These are phyloP conservation scores for Danaus melanippus DNA, from an alignment of 1,140 invertebrate genomes.

Conservation along the genomic window DNA sequence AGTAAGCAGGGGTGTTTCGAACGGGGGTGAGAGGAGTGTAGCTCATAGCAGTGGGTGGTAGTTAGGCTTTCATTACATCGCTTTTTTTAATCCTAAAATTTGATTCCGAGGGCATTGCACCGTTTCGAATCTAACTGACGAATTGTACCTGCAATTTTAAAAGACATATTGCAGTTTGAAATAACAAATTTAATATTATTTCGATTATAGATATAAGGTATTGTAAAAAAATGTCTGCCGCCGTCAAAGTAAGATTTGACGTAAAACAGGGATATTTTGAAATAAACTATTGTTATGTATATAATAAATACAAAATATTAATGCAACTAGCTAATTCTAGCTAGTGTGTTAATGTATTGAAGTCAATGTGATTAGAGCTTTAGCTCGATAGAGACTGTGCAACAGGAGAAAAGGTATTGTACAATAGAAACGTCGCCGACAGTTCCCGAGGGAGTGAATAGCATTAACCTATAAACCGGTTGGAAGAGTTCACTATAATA, in stretches of 20 bases:
- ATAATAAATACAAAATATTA: no score
- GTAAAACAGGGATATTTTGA: no score
- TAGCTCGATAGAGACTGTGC: background rate
- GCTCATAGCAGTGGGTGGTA: constrained; percentile 19
- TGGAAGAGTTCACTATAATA: constrained; percentile 18
- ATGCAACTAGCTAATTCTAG: no score
- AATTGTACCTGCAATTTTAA: no score
- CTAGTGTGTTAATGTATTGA: no score
- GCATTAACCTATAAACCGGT: constrained; percentile 21
- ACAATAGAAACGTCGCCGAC: constrained; percentile 12
- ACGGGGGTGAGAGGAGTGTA: constrained; percentile 13
- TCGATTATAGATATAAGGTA: no score
- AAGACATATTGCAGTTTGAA: no score
- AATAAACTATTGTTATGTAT: no score
- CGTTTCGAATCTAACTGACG: constrained; percentile 4
- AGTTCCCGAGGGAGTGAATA: constrained; percentile 14
- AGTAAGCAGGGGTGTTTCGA: constrained; percentile 18
- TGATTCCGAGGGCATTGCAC: constrained; percentile 14
- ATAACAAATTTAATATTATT: no score
- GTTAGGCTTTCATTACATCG: constrained; percentile 24
- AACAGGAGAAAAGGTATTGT: constrained; percentile 16
- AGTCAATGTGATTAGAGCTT: no score
- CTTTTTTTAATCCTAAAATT: constrained; percentile 22
- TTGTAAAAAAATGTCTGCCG: no score
- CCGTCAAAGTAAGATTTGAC: no score